These are phyloP conservation scores for Petrocephalus microphthalmus DNA, from an alignment of 2,113 vertebrate genomes.

Conservation along the genomic window DNA sequence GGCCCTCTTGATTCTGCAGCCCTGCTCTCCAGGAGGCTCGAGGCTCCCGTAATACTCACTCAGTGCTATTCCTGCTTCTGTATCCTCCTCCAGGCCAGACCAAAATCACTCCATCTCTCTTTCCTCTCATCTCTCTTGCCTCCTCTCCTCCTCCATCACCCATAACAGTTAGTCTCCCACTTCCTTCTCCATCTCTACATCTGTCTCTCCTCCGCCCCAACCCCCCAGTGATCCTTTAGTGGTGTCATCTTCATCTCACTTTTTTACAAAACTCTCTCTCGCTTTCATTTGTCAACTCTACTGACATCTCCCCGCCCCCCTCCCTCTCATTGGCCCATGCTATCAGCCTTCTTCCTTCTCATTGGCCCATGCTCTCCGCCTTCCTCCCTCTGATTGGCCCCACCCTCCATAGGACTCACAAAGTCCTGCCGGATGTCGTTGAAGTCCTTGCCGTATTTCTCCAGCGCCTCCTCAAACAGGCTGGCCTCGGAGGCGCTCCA, in stretches of 20 bases:
- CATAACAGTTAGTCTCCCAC: not conserved
- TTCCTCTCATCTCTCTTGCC: not conserved
- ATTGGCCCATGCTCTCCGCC: not conserved
- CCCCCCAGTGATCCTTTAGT: not conserved
- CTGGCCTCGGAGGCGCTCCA: constrained; percentile 96
- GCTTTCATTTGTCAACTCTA: not conserved
- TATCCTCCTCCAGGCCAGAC: not conserved
- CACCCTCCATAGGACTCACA: constrained; percentile 64
- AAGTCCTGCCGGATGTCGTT: constrained; percentile 98
- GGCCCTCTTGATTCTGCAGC: not conserved
- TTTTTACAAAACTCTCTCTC: not conserved
- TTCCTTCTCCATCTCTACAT: not conserved
- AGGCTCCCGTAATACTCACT: not conserved
- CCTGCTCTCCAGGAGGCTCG: not conserved
- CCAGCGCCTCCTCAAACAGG: constrained; percentile 92
- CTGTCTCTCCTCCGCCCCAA: too few species aligned
- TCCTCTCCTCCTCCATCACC: not conserved
- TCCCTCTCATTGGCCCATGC: not conserved
- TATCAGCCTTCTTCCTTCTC: not conserved
- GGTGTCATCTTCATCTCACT: not conserved
- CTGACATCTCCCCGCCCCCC: not conserved
- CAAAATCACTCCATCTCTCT: not conserved
- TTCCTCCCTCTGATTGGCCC: not conserved
- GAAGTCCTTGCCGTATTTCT: constrained; percentile 98
- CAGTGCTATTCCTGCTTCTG: not conserved